These are phyloP conservation scores for Autographa gamma DNA, from an alignment of 2,888 invertebrate species.

Conservation along the genomic window DNA sequence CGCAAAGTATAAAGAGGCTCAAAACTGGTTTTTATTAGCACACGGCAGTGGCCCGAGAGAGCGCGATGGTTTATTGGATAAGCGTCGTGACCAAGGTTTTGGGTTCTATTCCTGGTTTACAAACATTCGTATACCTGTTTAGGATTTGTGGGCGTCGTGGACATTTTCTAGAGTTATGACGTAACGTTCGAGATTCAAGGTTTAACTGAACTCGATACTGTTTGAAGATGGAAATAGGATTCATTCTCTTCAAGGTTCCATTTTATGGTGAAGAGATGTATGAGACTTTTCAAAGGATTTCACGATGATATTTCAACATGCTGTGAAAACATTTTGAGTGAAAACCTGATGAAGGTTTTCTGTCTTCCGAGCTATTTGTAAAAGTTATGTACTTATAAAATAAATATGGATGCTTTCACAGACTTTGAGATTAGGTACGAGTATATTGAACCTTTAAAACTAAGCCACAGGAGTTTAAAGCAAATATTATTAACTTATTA, in stretches of 20 bases:
- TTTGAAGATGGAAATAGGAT: background rate
- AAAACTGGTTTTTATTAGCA: slow-evolving; percentile 76
- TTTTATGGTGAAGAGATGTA: background rate
- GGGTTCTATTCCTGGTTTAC: slow-evolving; percentile 73
- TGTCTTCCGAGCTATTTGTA: too few species aligned
- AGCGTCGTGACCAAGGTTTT: slow-evolving; percentile 77
- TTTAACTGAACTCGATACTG: background rate
- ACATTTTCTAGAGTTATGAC: slow-evolving; percentile 44
- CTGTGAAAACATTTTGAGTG: too few species aligned
- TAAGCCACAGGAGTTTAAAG: too few species aligned
- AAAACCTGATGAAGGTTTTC: too few species aligned
- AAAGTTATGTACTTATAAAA: too few species aligned
- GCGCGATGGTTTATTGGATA: slow-evolving; percentile 80
- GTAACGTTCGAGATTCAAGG: slow-evolving; percentile 39
- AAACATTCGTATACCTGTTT: slow-evolving; percentile 60
- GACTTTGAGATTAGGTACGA: too few species aligned
- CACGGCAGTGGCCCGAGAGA: slow-evolving; percentile 73
- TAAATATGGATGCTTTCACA: too few species aligned
- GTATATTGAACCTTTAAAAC: too few species aligned
- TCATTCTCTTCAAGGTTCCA: background rate
- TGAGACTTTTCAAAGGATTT: background rate
- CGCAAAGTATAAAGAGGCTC: slow-evolving; percentile 61
- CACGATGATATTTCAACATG: too few species aligned
- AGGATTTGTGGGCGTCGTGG: slow-evolving; percentile 42
- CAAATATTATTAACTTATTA: too few species aligned